These are phyloP conservation scores for Orbicella faveolata DNA, from an alignment of 64 coral and sea anemone species.

Conservation along the genomic window DNA sequence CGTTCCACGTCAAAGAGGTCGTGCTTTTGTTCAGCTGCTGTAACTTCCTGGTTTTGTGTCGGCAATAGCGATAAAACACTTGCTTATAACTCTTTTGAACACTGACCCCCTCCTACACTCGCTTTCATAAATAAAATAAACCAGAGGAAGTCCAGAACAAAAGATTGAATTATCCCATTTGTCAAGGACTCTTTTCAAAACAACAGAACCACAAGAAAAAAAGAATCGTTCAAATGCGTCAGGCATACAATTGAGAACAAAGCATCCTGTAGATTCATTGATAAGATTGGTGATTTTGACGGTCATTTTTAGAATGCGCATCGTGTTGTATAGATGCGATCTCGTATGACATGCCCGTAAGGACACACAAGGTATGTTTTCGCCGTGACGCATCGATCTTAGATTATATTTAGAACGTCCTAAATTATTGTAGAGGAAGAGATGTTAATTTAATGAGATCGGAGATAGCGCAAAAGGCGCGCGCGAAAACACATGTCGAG, in stretches of 20 bases:
- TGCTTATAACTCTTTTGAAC: not conserved
- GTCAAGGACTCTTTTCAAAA: not conserved
- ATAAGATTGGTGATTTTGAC: not conserved
- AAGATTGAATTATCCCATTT: not conserved
- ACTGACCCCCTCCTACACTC: not conserved
- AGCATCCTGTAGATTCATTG: not conserved
- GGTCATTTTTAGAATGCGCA: not conserved
- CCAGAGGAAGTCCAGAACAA: slow-evolving; percentile 1
- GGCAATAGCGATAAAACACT: not conserved
- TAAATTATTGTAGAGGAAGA: not conserved
- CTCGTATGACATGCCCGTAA: not conserved
- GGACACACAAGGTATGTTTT: not conserved
- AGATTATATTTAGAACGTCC: not conserved
- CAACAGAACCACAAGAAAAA: not conserved
- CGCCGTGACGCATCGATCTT: not conserved
- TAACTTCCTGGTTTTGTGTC: not conserved
- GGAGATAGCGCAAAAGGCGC: not conserved
- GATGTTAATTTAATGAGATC: not conserved
- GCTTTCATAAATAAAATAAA: not conserved
- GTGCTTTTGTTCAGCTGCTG: not conserved
- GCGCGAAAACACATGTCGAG: not conserved
- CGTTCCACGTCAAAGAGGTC: not conserved
- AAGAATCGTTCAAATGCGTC: not conserved
- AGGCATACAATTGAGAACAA: not conserved
- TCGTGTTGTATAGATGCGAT: not conserved